These are phyloP conservation scores for Labroides dimidiatus DNA, from an alignment of 2,797 vertebrate species.

Conservation along the genomic window DNA sequence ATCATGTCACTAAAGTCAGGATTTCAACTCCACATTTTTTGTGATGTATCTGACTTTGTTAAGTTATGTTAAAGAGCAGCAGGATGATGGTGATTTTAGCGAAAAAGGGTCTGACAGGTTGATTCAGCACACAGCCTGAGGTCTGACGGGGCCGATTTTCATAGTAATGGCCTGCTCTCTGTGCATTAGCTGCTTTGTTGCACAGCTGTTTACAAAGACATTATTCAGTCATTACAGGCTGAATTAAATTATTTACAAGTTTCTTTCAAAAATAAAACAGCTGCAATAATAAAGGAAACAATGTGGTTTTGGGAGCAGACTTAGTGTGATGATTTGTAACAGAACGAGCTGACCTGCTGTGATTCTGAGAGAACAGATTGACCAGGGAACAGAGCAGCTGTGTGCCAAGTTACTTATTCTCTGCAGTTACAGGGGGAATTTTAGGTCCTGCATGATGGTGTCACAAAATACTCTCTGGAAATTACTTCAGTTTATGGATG, in stretches of 20 bases:
- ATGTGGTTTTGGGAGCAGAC: not conserved
- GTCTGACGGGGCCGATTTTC: constrained; percentile 10
- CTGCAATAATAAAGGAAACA: not conserved
- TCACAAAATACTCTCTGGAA: not conserved
- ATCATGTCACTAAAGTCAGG: not conserved
- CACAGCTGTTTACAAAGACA: constrained; percentile 18
- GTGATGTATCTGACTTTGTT: not conserved
- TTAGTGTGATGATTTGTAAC: not conserved
- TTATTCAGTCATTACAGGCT: constrained; percentile 13
- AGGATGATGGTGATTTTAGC: constrained; percentile 1
- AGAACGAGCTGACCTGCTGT: not conserved
- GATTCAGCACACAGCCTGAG: not conserved
- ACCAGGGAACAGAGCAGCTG: not conserved
- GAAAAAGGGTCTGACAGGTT: constrained; percentile 9
- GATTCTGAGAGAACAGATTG: not conserved
- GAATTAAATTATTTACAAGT: not conserved
- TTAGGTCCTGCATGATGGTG: not conserved
- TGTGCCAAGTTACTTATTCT: not conserved
- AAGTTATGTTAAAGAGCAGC: constrained; percentile 3
- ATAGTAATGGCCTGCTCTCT: not conserved
- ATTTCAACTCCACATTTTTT: no score
- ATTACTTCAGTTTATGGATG: no score
- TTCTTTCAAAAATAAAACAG: constrained; percentile 5
- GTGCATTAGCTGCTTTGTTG: constrained; percentile 9
- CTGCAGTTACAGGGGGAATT: not conserved